Base-by-base conservation (phyloP, 2,113 vertebrate genomes). In the Bambusicola thoracicus region DNA sequence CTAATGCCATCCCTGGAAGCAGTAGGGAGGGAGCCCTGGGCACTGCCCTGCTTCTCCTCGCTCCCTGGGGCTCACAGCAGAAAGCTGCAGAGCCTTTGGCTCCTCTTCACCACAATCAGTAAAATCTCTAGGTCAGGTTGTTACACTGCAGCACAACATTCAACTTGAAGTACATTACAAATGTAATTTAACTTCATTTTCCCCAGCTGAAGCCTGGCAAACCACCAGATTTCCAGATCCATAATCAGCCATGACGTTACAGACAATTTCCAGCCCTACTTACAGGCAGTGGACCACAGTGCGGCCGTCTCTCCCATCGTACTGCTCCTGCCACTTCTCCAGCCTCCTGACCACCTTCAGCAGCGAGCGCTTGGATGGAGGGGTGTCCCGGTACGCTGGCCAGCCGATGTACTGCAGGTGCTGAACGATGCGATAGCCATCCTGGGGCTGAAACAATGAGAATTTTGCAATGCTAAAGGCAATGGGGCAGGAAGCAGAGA, bases 321-420 rank as follows among this genome's bases (percentile, higher is more conserved):
- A 99, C 97, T 99, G 99, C 81, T 99, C 99, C 97, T 99, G 99
- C 99, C 99, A 99, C 96, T 99, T 99, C 83, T 99, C 99, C 97
- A 99, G 90, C 88, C 99, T 97, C 61, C 99, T 91, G 55, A 99
- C 99, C 97, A 99, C 97, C 97, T 99, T 99, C 59, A 99, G 98
- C 89, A 99, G 98, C 34, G 99, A 99, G 89, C 99, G 99, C 62
- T 99, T 99, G 46, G 99, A 99, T 62, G 99, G 98, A 3, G 99
- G 99, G 1, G 98, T 99, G 97, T 99, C 99, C 94, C 99, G 97
- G 97, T 99, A 99, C 2, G 99, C 99, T 2, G 99, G 99, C 99
- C 99, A 99, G 92, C 99, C 99, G 8, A 99, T 99, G 97, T 99
- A 99, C 97, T 99, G 99, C 89, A 99, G 98, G 92, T 99, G 99